These are phyloP conservation scores for Hippocampus mohnikei DNA, from an alignment of 2,113 vertebrate species.

Conservation along the genomic window DNA sequence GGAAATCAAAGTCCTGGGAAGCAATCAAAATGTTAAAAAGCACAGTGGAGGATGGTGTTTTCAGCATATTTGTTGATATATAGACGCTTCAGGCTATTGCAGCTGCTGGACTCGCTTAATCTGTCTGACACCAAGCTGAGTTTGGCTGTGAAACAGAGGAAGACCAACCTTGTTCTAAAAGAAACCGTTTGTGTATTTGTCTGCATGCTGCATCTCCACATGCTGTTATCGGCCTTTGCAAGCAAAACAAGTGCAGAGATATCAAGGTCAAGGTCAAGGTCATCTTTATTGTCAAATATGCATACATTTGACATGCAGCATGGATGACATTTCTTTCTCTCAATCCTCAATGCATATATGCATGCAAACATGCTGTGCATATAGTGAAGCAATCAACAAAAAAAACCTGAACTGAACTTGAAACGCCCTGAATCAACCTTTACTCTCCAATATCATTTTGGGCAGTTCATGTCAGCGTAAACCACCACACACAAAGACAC, in stretches of 20 bases:
- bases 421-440: not conserved
- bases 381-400: not conserved
- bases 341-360: no score
- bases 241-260: not conserved
- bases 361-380: no score
- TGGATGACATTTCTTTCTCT: no score
- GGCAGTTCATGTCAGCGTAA: not conserved
- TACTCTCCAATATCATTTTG: not conserved
- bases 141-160: slow-evolving; percentile 31
- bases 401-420: not conserved
- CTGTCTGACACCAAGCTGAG: not conserved
- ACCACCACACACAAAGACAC: not conserved
- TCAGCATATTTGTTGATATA: slow-evolving; percentile 33
- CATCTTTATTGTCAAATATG: no score
- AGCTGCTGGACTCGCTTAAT: not conserved
- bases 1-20: slow-evolving; percentile 40
- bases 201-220: slow-evolving; percentile 2
- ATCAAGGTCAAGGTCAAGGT: no score
- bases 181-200: slow-evolving; percentile 12
- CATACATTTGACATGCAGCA: no score
- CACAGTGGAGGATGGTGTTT: slow-evolving; percentile 19
- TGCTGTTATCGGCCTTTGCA: slow-evolving; percentile 2
- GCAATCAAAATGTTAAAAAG: slow-evolving; percentile 39
- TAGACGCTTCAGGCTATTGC: slow-evolving; percentile 4
- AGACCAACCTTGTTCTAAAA: slow-evolving; percentile 48